phyloP scores from a whole-genome alignment of 2,113 vertebrate species.

The Paralichthys olivaceus region DNA sequence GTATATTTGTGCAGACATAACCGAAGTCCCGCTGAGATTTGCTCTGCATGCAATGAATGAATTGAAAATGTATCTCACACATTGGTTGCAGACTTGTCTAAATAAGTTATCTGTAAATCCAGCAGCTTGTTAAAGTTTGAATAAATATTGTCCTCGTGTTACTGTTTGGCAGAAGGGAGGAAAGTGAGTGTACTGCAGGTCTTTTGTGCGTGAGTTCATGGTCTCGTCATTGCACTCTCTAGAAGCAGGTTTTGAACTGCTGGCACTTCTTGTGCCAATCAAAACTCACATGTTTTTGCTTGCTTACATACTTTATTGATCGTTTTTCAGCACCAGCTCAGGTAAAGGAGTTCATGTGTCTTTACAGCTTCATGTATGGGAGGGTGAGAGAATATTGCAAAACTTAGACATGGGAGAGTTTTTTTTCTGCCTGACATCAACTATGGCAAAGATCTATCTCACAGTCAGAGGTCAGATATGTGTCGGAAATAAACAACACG shows the following conservation, averaged over 20 bases:
- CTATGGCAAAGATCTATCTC: background rate
- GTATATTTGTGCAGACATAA: too few species aligned
- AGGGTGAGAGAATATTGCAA: background rate
- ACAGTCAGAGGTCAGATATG: background rate
- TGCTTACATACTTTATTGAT: constrained; percentile 50
- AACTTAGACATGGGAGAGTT: background rate
- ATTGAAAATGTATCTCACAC: background rate
- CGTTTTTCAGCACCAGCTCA: constrained; percentile 27
- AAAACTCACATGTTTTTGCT: constrained; percentile 36
- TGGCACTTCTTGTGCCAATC: constrained; percentile 31
- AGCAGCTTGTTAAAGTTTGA: constrained; percentile 1
- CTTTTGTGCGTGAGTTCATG: background rate
- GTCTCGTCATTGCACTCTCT: background rate
- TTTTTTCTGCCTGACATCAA: background rate
- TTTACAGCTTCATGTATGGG: background rate
- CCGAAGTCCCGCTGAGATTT: too few species aligned
- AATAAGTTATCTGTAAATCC: too few species aligned
- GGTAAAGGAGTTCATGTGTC: constrained; percentile 19
- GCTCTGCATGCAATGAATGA: too few species aligned
- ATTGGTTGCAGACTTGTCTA: background rate
- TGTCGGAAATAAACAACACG: background rate
- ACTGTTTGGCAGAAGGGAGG: background rate
- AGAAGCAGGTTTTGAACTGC: constrained; percentile 41
- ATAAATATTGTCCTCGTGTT: constrained; percentile 1
- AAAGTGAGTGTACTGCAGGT: background rate